Evolutionary conservation across 2,888 invertebrate genomes (phyloP), one percentile per base, ranked within the genome.

Genomic region (Gibbula magus): DNA sequence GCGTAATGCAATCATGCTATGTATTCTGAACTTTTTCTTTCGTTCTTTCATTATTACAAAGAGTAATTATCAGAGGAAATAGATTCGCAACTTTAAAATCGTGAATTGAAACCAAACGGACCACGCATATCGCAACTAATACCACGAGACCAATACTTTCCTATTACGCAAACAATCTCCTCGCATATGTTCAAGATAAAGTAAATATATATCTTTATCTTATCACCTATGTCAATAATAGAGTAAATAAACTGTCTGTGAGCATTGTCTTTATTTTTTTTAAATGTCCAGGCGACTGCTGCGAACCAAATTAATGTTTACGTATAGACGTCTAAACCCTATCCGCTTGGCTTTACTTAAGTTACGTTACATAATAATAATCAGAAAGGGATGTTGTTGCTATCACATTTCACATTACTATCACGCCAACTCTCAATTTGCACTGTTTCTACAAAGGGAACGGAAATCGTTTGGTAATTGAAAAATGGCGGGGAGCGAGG

Each of bases 391-490:
- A 35, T 39, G 20, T 20, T 20, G 29, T 20, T n/a, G 35, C n/a
- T 32, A 70, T 70, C 70, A 70, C 18, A 20, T 70, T 70, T 35
- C 70, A 39, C 32, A 35, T 39, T 35, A 32, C 32, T 20, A 39
- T 35, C 70, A 70, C 29, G 35, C 70, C 70, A 70, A 35, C 29
- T 70, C 25, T 70, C 39, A 70, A 35, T 70, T 32, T 35, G 39
- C 20, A 20, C n/a, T 35, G 35, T 20, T 18, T 20, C 20, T 39
- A 70, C 70, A 70, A 70, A 70, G 70, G 35, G 20, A 70, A 35
- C 32, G 70, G 70, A 70, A 70, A 70, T 70, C 32, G 35, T 32
- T 70, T 20, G 8, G 70, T 70, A 70, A 70, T 70, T 70, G 70
- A 35, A 70, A 70, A 70, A 70, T 70, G 70, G 70, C 70, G 70